Conservation (phyloP, 1,140 invertebrate genomes). For the Heterodera schachtii region DNA sequence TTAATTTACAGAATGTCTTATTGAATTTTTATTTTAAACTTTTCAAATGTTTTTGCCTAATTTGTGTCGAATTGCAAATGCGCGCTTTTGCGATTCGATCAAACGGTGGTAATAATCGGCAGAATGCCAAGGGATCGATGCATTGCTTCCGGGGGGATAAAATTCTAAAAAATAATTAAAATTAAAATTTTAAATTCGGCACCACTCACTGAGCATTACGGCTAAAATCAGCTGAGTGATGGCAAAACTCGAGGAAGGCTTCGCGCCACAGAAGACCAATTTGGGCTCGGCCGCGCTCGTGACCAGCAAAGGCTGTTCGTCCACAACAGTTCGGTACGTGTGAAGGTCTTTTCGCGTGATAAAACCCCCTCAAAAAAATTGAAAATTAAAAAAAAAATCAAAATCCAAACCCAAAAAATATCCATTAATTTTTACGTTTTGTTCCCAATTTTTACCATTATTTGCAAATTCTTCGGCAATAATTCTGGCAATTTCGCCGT, state of each 20-base stretch:
- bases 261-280: slow-evolving; percentile 52
- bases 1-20: slow-evolving; percentile 66
- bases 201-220: slow-evolving; percentile 47
- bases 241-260: slow-evolving; percentile 48
- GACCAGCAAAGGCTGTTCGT: slow-evolving; percentile 68
- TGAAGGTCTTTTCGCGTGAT: slow-evolving; percentile 77
- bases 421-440: neutral
- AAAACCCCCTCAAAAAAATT: slow-evolving; percentile 71
- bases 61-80: slow-evolving; percentile 78
- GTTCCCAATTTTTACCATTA: slow-evolving; percentile 43
- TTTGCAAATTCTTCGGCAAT: slow-evolving; percentile 58
- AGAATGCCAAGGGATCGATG: slow-evolving; percentile 32
- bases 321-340: slow-evolving; percentile 71
- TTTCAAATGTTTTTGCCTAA: slow-evolving; percentile 45
- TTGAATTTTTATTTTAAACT: slow-evolving; percentile 8
- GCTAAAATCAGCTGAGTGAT: slow-evolving; percentile 55
- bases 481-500: slow-evolving; percentile 55
- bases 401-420: neutral
- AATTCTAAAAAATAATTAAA: slow-evolving; percentile 40
- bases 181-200: too few relatives aligned
- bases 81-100: slow-evolving; percentile 86
- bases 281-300: slow-evolving; percentile 28
- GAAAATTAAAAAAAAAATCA: neutral
- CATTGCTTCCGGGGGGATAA: slow-evolving; percentile 45
- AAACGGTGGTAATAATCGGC: slow-evolving; percentile 77